A percentile compares a stretch with the other conserved stretches of the same genome.
phyloP scores from a whole-genome alignment of 2,113 vertebrate genomes.

The Albula goreensis region DNA sequence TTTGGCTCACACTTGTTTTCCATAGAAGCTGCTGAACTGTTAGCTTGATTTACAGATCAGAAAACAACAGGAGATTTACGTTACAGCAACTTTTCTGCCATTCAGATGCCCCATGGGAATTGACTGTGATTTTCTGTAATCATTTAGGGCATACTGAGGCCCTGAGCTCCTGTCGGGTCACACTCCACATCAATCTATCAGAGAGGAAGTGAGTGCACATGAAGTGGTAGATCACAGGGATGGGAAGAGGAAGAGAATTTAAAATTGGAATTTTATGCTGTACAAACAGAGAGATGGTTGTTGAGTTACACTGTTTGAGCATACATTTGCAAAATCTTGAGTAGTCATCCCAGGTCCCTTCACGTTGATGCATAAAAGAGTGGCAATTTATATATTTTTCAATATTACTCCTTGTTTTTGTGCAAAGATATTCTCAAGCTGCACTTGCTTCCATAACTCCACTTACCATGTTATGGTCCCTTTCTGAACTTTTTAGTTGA shows the following conservation, averaged over 20 bases:
- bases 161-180: constrained; percentile 34
- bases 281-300: not conserved
- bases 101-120: not conserved
- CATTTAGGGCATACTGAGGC: constrained; percentile 28
- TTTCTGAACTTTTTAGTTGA: too few species aligned
- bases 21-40: not conserved
- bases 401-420: too few species aligned
- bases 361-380: too few species aligned
- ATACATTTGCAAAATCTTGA: too few species aligned
- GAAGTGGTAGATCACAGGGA: constrained; percentile 33
- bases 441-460: too few species aligned
- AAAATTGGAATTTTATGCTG: not conserved
- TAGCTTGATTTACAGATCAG: not conserved
- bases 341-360: too few species aligned
- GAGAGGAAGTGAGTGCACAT: constrained; percentile 40
- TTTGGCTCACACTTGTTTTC: not conserved
- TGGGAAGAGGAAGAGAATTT: constrained; percentile 21
- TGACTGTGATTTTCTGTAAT: constrained; percentile 39
- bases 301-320: not conserved
- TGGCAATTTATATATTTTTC: too few species aligned
- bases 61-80: not conserved
- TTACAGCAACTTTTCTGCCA: not conserved
- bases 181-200: constrained; percentile 43
- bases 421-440: too few species aligned
- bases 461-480: too few species aligned